phyloP scores from a whole-genome alignment of 2,888 invertebrate genomes.

The Chaetogeoica ovagalla region DNA sequence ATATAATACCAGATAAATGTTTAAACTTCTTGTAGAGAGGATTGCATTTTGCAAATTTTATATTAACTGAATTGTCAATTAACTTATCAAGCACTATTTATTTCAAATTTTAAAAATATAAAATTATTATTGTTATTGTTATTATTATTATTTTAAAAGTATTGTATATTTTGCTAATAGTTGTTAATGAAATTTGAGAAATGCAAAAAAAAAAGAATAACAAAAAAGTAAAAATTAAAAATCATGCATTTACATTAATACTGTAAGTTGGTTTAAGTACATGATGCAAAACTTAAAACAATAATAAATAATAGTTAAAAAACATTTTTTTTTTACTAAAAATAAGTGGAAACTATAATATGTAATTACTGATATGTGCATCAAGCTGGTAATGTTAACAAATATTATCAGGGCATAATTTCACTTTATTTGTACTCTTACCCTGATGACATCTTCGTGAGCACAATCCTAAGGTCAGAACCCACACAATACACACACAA shows the following conservation, averaged over 20 bases:
- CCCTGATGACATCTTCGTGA: conserved; percentile 54
- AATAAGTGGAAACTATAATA: conserved; percentile 46
- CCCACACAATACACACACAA: conserved; percentile 59
- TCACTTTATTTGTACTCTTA: conserved; percentile 44
- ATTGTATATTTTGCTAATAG: too few species aligned
- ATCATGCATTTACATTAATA: conserved; percentile 30
- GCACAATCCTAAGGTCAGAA: conserved; percentile 57
- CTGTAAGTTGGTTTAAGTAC: neutral
- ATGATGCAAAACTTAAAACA: conserved; percentile 10
- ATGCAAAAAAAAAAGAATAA: neutral
- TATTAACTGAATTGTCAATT: too few species aligned
- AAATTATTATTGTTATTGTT: neutral
- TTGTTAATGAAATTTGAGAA: conserved; percentile 4
- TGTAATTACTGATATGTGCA: conserved; percentile 30
- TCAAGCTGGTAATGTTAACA: conserved; percentile 47
- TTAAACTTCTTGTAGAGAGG: too few species aligned
- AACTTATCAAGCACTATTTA: neutral
- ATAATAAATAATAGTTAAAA: conserved; percentile 21
- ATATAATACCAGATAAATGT: too few species aligned
- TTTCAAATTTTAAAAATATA: neutral
- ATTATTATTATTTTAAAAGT: too few species aligned
- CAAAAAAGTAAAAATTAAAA: neutral
- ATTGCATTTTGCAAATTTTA: too few species aligned
- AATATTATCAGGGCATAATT: conserved; percentile 44
- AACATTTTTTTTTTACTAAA: conserved; percentile 6